phyloP scores from a whole-genome alignment of 2,113 vertebrate genomes.

The Emydura subglobosa region DNA sequence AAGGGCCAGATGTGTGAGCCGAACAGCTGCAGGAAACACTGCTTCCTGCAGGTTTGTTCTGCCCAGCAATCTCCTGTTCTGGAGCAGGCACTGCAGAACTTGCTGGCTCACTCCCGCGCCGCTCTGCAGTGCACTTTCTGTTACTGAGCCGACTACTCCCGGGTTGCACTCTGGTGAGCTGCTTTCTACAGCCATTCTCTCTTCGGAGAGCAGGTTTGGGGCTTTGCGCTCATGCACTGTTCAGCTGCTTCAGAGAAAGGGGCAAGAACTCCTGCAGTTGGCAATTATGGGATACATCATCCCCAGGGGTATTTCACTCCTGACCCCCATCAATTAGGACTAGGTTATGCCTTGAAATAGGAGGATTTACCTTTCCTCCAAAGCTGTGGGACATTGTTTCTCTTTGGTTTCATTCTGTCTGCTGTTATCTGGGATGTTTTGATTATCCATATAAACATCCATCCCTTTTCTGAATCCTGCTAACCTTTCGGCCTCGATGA shows the following conservation, averaged over 20 bases:
- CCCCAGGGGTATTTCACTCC: background rate
- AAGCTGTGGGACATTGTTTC: background rate
- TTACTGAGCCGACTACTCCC: background rate
- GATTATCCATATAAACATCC: background rate
- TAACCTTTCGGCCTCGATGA: background rate
- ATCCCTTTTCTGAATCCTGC: accelerated
- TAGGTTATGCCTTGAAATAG: background rate
- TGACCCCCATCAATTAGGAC: background rate
- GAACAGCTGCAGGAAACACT: slow-evolving; percentile 37
- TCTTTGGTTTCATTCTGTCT: background rate
- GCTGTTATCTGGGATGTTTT: background rate
- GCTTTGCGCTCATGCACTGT: background rate
- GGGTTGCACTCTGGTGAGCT: background rate
- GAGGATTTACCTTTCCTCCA: background rate
- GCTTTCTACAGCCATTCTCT: background rate
- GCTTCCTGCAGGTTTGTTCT: background rate
- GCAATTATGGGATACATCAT: background rate
- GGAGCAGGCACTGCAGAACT: background rate
- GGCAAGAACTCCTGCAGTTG: background rate
- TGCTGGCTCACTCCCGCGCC: background rate
- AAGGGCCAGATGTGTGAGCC: slow-evolving; percentile 76
- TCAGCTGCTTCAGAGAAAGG: background rate
- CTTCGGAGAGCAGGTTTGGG: background rate
- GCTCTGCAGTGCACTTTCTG: background rate
- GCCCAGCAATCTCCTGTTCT: background rate